Evolutionary conservation across 2,888 invertebrate genomes (phyloP).

Genomic region (Oscheius sp.): DNA sequence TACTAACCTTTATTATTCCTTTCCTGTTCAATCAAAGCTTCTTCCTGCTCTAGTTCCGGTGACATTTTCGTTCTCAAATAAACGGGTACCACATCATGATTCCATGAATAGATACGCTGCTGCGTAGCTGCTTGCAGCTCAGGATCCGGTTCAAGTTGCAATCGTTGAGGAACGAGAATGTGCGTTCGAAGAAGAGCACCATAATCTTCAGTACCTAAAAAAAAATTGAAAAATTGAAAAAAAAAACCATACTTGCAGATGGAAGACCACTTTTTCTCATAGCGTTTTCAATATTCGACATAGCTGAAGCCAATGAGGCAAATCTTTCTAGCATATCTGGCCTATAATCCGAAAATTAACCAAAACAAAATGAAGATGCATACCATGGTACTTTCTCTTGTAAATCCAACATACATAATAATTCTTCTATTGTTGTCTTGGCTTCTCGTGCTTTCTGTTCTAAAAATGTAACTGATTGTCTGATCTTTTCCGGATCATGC

Average conservation of each 20-base stretch:
- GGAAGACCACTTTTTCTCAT: constrained; percentile 48
- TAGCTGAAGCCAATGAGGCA: constrained; percentile 52
- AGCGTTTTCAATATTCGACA: constrained; percentile 54
- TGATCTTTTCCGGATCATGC: constrained; percentile 8
- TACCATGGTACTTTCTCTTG: constrained; percentile 56
- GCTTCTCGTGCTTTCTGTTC: constrained; percentile 45
- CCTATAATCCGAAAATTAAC: constrained; percentile 31
- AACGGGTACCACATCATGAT: constrained; percentile 65
- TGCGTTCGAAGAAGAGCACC: constrained; percentile 55
- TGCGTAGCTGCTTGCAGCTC: constrained; percentile 50
- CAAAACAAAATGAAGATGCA: neutral
- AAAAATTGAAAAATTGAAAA: neutral
- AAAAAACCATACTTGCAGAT: constrained; percentile 26
- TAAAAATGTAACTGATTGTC: constrained; percentile 39
- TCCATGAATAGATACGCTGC: constrained; percentile 57
- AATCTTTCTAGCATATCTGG: constrained; percentile 63
- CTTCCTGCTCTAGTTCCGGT: constrained; percentile 47
- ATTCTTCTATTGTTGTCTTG: constrained; percentile 50
- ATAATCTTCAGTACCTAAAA: constrained; percentile 50
- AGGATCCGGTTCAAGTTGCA: constrained; percentile 58
- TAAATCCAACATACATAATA: constrained; percentile 50
- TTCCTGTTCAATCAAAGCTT: constrained; percentile 37
- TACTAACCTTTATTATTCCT: constrained; percentile 24
- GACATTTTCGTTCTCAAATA: constrained; percentile 54
- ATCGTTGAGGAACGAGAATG: constrained; percentile 57